Conservation (phyloP, 2,888 invertebrate species). For the Muschampia plurimacula region DNA sequence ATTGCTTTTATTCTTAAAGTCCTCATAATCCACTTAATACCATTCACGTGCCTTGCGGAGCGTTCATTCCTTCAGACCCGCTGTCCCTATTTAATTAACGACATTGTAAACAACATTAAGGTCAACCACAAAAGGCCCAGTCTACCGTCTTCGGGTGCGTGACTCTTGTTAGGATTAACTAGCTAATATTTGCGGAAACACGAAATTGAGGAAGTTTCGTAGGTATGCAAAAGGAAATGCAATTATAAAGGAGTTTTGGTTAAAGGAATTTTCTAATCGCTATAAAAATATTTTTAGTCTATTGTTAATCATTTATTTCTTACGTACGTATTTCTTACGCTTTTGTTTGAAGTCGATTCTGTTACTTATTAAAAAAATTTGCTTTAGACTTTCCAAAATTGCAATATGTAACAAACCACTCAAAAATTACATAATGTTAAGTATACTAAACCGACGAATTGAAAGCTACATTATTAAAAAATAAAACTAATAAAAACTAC, state of each 20-base stretch:
- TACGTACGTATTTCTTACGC: no score
- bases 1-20: conserved; percentile 35
- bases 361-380: no score
- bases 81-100: conserved; percentile 67
- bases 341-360: no score
- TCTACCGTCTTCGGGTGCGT: conserved; percentile 35
- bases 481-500: no score
- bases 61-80: conserved; percentile 39
- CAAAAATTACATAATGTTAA: no score
- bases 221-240: not conserved
- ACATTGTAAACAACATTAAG: conserved; percentile 72
- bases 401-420: no score
- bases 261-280: not conserved
- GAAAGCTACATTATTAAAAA: no score
- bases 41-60: conserved; percentile 27
- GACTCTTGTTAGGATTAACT: conserved; percentile 37
- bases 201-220: conserved; percentile 15
- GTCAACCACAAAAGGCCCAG: conserved; percentile 59
- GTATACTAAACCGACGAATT: no score
- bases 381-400: no score
- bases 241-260: not conserved
- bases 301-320: no score
- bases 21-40: conserved; percentile 37
- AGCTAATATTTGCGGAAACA: conserved; percentile 34
- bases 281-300: no score